Percentiles rank a stretch among this genome's conserved stretches.
Conservation (phyloP, 64 coral and sea anemone species). For the Pocillopora damicornis region DNA sequence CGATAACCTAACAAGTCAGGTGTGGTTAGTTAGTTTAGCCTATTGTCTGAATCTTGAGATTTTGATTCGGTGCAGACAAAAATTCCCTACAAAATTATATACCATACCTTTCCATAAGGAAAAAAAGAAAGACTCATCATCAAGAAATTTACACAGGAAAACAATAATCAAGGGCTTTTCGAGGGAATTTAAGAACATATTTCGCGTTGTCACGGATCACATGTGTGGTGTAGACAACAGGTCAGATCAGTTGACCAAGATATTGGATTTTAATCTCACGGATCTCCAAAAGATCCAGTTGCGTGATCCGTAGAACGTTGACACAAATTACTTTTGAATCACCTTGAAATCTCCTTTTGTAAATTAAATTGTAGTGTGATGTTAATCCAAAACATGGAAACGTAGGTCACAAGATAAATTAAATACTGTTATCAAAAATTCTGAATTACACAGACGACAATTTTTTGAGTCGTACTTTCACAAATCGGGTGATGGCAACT, state of each 20-base stretch:
- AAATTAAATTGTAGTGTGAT: neutral
- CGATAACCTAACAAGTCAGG: too few relatives aligned
- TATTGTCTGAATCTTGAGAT: too few relatives aligned
- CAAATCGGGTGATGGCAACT: too few relatives aligned
- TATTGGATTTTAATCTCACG: neutral
- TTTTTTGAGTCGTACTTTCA: too few relatives aligned
- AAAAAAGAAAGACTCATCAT: too few relatives aligned
- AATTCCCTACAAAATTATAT: too few relatives aligned
- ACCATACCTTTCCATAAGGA: too few relatives aligned
- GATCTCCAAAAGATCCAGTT: neutral
- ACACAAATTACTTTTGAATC: neutral
- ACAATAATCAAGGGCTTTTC: neutral
- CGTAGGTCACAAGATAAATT: too few relatives aligned
- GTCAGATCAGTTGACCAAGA: neutral
- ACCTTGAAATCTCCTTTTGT: neutral
- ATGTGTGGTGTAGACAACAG: neutral
- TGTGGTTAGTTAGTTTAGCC: too few relatives aligned
- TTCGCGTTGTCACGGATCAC: neutral
- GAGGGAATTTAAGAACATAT: neutral
- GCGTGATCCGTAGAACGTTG: neutral
- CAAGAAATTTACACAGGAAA: neutral
- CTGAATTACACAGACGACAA: too few relatives aligned
- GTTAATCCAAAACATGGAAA: neutral
- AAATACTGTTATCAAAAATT: too few relatives aligned
- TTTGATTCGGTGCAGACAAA: too few relatives aligned